phyloP scores from a whole-genome alignment of 2,113 vertebrate species.

The Guaruba guarouba region DNA sequence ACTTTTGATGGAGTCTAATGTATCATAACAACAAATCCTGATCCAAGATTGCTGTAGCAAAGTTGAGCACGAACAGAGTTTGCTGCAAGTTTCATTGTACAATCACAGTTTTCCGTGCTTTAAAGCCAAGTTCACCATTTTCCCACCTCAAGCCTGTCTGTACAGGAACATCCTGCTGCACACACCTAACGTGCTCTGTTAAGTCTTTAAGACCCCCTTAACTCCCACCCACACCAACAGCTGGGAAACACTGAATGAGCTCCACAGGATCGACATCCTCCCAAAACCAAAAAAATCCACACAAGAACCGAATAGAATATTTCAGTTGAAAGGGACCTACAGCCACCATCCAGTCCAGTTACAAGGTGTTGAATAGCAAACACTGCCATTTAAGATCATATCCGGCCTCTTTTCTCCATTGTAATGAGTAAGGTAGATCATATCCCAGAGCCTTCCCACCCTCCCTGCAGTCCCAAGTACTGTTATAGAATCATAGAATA shows the following conservation, averaged over 20 bases:
- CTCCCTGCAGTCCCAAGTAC: no score
- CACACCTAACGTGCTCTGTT: rapidly evolving
- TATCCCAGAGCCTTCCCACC: rapidly evolving
- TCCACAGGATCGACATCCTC: background rate
- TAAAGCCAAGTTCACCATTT: rapidly evolving
- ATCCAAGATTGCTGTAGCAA: rapidly evolving
- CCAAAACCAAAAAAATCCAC: background rate
- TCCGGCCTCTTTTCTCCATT: no score
- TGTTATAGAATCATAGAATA: no score
- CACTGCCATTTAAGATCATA: background rate
- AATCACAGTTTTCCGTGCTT: background rate
- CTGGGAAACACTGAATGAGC: background rate
- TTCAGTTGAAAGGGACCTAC: background rate
- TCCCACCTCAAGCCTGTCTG: background rate
- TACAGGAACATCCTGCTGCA: background rate
- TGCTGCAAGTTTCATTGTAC: rapidly evolving
- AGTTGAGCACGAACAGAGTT: background rate
- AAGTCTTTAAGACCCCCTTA: no score
- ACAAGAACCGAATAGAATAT: no score
- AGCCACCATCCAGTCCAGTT: background rate
- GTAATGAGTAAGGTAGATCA: rapidly evolving
- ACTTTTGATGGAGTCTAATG: background rate
- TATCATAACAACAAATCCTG: background rate
- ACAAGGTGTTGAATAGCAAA: background rate
- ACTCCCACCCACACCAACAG: background rate